These are phyloP conservation scores for Rhea pennata DNA, from an alignment of 2,113 vertebrate genomes.

Conservation along the genomic window DNA sequence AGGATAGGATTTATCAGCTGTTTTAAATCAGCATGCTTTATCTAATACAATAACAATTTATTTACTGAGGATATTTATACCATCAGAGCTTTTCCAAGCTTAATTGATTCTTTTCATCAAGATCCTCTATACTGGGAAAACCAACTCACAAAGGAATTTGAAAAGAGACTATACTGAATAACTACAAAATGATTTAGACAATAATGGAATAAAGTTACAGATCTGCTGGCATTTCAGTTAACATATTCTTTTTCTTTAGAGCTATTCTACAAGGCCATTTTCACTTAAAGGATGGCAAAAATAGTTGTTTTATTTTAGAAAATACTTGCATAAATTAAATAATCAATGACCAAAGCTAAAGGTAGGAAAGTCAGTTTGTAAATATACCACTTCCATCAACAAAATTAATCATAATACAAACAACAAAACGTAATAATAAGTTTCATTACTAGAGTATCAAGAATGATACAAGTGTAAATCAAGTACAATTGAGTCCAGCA, in stretches of 20 bases:
- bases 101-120: slow-evolving; percentile 70
- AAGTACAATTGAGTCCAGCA: neutral
- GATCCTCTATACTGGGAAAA: slow-evolving; percentile 50
- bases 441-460: neutral
- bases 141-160: neutral
- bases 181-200: slow-evolving; percentile 40
- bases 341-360: slow-evolving; percentile 42
- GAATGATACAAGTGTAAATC: neutral
- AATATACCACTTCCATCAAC: neutral
- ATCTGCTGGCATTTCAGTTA: slow-evolving; percentile 64
- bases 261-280: slow-evolving; percentile 6
- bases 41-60: slow-evolving; percentile 74
- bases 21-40: slow-evolving; percentile 71
- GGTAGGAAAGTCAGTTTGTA: neutral
- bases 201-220: slow-evolving; percentile 27
- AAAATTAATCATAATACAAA: neutral
- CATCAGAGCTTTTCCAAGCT: slow-evolving; percentile 40
- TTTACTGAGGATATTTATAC: slow-evolving; percentile 65
- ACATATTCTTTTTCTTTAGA: slow-evolving; percentile 21
- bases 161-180: slow-evolving; percentile 21
- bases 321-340: slow-evolving; percentile 25
- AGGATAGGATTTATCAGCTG: slow-evolving; percentile 62
- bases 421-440: neutral
- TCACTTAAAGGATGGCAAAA: slow-evolving; percentile 43
- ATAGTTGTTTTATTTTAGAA: slow-evolving; percentile 6